A percentile compares a stretch with the other conserved stretches of the same genome.
phyloP scores from a whole-genome alignment of 2,888 invertebrate species.

The Adelphocoris suturalis region DNA sequence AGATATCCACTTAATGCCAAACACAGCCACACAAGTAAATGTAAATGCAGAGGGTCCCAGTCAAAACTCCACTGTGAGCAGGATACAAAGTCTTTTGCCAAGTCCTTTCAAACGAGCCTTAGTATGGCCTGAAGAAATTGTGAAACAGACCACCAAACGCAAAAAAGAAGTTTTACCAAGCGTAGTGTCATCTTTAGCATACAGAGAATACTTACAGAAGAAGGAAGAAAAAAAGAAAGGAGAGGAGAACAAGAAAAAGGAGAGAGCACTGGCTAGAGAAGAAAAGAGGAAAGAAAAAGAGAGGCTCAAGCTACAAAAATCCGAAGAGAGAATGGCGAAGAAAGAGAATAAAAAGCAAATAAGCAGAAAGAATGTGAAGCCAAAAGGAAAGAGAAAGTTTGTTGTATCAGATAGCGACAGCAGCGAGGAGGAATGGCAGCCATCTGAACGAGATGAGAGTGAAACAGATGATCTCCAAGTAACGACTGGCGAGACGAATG shows the following conservation, averaged over 20 bases:
- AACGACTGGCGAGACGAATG: constrained; percentile 1
- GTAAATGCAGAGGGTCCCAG: no score
- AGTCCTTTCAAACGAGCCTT: no score
- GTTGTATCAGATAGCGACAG: no score
- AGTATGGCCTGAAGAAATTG: constrained; percentile 44
- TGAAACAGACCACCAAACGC: constrained; percentile 35
- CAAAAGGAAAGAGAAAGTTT: constrained; percentile 30
- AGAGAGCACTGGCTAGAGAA: constrained; percentile 41
- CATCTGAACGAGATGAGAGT: no score
- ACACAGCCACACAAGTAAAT: no score
- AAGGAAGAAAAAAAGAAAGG: constrained; percentile 32
- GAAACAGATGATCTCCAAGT: no score
- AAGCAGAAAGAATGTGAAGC: constrained; percentile 20
- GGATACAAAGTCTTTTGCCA: no score
- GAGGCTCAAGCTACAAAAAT: constrained; percentile 33
- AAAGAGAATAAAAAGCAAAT: neutral
- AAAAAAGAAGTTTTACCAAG: constrained; percentile 35
- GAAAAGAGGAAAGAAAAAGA: constrained; percentile 49
- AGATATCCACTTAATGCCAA: no score
- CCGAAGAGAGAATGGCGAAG: neutral
- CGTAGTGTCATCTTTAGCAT: constrained; percentile 23
- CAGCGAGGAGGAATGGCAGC: no score
- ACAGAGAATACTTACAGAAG: constrained; percentile 46
- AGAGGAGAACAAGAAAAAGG: constrained; percentile 33
- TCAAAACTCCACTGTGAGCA: no score